Percentiles rank a stretch among this genome's conserved stretches.
Conservation (phyloP, 1,140 invertebrate species). For the Neotoxoptera formosana region DNA sequence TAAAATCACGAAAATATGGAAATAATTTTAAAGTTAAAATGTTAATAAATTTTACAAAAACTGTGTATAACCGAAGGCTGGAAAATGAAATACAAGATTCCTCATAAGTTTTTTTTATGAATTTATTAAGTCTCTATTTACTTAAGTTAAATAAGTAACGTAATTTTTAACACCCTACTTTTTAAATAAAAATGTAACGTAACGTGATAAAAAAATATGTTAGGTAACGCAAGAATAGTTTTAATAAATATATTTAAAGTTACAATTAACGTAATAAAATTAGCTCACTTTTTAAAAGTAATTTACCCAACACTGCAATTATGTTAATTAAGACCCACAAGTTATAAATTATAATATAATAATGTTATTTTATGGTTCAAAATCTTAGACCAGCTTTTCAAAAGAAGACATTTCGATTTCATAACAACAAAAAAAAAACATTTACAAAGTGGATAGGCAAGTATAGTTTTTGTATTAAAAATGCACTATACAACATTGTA, state of each 20-base stretch:
- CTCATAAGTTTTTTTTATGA: too few species aligned
- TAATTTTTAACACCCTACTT: not conserved
- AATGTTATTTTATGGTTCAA: not conserved
- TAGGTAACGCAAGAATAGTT: not conserved
- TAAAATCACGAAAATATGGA: too few species aligned
- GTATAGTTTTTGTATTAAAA: not conserved
- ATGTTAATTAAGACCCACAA: not conserved
- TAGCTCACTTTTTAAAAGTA: not conserved
- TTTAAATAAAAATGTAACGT: not conserved
- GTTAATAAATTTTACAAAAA: too few species aligned
- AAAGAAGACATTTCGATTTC: not conserved
- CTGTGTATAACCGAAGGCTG: too few species aligned
- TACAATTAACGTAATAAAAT: not conserved
- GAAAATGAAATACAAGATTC: too few species aligned
- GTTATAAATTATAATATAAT: not conserved
- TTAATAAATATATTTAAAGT: conserved; percentile 19
- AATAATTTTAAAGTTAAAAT: too few species aligned
- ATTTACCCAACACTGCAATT: not conserved
- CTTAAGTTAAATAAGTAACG: not conserved
- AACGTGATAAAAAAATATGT: not conserved
- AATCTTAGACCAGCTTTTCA: not conserved
- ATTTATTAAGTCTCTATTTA: too few species aligned
- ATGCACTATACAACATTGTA: not conserved
- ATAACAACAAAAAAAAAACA: not conserved
- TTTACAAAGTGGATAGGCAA: not conserved